phyloP scores from a whole-genome alignment of 2,113 vertebrate species.

The Phylloscopus trochiloides region DNA sequence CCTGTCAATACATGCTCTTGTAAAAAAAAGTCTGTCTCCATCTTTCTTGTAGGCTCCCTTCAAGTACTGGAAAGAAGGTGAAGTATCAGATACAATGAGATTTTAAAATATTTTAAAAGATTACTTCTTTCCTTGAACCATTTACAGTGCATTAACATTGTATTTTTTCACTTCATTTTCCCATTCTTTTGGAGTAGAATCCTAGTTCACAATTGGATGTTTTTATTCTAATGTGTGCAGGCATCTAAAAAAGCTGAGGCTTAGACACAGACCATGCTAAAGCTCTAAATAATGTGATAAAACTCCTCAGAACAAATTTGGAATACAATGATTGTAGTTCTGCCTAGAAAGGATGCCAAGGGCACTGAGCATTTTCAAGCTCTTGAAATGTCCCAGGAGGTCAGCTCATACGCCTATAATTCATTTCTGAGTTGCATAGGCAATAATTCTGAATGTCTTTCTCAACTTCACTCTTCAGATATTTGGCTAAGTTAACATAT shows the following conservation, averaged over 20 bases:
- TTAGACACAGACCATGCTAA: background rate
- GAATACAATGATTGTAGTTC: background rate
- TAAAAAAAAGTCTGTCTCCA: background rate
- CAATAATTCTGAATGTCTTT: background rate
- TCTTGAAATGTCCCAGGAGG: background rate
- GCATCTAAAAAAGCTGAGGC: background rate
- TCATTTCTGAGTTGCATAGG: background rate
- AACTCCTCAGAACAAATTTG: background rate
- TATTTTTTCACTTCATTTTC: background rate
- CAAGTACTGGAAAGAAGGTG: background rate
- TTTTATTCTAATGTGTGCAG: background rate
- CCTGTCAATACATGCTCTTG: background rate
- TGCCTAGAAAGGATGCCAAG: background rate
- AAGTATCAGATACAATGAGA: background rate
- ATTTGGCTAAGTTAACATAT: background rate
- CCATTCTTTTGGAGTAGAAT: background rate
- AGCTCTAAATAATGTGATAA: background rate
- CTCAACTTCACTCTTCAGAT: background rate
- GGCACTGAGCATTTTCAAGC: background rate
- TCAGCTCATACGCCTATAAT: background rate
- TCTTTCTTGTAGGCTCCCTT: background rate
- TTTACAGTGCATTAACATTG: background rate
- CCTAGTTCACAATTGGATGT: background rate
- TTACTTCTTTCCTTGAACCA: background rate
- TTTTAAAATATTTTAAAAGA: background rate